Evolutionary conservation across 1,140 invertebrate genomes (phyloP).

Genomic region (Drosophila nigrodunni): DNA sequence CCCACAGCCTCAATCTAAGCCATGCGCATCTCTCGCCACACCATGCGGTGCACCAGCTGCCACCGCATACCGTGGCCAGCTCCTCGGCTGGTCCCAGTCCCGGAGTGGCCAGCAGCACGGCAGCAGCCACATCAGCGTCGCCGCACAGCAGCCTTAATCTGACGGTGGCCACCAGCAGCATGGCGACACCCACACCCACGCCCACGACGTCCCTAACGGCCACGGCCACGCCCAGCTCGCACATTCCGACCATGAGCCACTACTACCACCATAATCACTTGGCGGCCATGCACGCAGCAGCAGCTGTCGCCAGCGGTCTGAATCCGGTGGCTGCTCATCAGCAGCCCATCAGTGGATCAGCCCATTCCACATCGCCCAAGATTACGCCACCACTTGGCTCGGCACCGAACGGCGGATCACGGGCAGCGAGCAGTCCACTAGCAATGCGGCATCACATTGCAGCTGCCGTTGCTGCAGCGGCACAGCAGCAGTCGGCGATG

Average conservation of each 20-base stretch:
- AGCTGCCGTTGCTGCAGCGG: conserved; percentile 58
- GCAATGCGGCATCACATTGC: conserved; percentile 78
- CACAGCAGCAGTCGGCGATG: conserved; percentile 51
- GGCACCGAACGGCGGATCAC: conserved; percentile 56
- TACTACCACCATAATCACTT: conserved; percentile 77
- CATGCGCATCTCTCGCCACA: conserved; percentile 83
- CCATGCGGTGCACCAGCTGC: conserved; percentile 73
- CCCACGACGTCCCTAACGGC: conserved; percentile 63
- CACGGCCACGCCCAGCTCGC: conserved; percentile 69
- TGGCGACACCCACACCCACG: conserved; percentile 64
- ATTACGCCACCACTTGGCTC: conserved; percentile 61
- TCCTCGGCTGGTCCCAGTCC: conserved; percentile 65
- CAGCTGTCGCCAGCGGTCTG: conserved; percentile 62
- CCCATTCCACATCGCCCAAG: conserved; percentile 74
- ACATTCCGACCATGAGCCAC: conserved; percentile 79
- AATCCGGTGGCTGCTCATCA: conserved; percentile 76
- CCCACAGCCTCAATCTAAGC: conserved; percentile 77
- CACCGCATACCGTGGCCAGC: conserved; percentile 58
- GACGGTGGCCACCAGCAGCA: conserved; percentile 58
- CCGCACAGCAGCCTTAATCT: conserved; percentile 73
- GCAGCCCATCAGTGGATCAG: conserved; percentile 48
- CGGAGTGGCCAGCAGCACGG: conserved; percentile 40
- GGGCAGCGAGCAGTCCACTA: conserved; percentile 70
- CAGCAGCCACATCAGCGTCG: conserved; percentile 59
- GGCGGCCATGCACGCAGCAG: conserved; percentile 76